Evolutionary conservation across 1,140 invertebrate species (phyloP), one percentile per base, ranked within the genome.

Genomic region (Drosophila orosa): DNA sequence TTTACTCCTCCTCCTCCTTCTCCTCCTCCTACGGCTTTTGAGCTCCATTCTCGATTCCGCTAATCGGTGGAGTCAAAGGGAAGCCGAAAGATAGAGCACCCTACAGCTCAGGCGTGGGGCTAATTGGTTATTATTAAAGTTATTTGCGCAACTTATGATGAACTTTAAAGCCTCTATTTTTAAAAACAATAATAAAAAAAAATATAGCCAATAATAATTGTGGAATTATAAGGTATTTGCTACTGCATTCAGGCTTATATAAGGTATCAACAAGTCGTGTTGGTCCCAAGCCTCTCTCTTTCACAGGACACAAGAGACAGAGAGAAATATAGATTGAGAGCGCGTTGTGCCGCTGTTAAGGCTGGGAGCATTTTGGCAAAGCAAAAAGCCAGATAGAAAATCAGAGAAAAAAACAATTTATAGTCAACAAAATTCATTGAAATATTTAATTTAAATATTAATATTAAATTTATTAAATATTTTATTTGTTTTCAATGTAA

Each of bases 51-150:
- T 61, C 24, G 8, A 37, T 35, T 55, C 31, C 13, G 52, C 25
- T 57, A 33, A 62, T 62, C 58, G 24, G 24, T 57, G 58, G 24
- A 61, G 58, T 57, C 24, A 54, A 24, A 19, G 50, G 29, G 12
- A 12, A 57, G 10, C 19, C 17, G 15, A 31, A 5, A 50, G 57
- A 33, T n/a, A 10, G 19, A 58, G 31, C 24, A 61, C 59, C 24
- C 59, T 61, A 37, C 31, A 10, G 1, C 2, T 9, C 8, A n/a
- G 5, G 7, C 15, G n/a, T 15, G 5, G n/a, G 48, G n/a, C 22
- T 24, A 19, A 27, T 24, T 27, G 13, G 0, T 52, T 33, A 8
- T 12, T 37, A 12, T 10, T 2, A 4, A 25, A 25, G 19, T 31
- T 19, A n/a, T n/a, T n/a, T n/a, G n/a, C n/a, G n/a, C n/a, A n/a